phyloP scores from a whole-genome alignment of 1,140 invertebrate genomes.

The Eufriesea mexicana region DNA sequence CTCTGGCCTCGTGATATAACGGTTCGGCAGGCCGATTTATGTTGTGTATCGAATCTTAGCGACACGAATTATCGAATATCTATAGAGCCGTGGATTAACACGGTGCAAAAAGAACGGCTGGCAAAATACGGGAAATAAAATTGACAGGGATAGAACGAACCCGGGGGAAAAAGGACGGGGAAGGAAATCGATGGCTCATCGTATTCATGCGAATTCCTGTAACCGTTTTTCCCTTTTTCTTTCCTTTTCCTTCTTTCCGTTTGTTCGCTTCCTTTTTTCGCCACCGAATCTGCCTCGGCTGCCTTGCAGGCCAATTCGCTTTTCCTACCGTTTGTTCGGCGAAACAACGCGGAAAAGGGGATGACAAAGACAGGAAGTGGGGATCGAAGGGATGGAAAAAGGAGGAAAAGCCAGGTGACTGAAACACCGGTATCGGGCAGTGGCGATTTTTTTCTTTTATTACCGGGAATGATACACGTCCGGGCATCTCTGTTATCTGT shows the following conservation, averaged over 20 bases:
- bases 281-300: not conserved
- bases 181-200: not conserved
- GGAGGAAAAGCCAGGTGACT: not conserved
- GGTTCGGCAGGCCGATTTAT: not conserved
- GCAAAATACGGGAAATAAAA: no score
- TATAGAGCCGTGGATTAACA: not conserved
- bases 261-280: not conserved
- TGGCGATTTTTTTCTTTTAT: slow-evolving; percentile 1
- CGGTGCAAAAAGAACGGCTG: no score
- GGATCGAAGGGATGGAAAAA: not conserved
- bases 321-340: slow-evolving; percentile 6
- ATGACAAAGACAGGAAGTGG: no score
- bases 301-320: not conserved
- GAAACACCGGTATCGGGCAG: not conserved
- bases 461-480: slow-evolving; percentile 3
- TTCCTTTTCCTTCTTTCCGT: not conserved
- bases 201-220: not conserved
- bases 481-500: slow-evolving; percentile 14
- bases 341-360: not conserved
- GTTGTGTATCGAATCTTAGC: slow-evolving; percentile 12
- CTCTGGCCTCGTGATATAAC: no score
- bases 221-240: not conserved
- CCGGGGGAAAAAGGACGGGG: no score
- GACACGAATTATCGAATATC: slow-evolving; percentile 8
- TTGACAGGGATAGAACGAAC: not conserved